Conservation (phyloP, 2,113 vertebrate genomes). For the Coturnix japonica region DNA sequence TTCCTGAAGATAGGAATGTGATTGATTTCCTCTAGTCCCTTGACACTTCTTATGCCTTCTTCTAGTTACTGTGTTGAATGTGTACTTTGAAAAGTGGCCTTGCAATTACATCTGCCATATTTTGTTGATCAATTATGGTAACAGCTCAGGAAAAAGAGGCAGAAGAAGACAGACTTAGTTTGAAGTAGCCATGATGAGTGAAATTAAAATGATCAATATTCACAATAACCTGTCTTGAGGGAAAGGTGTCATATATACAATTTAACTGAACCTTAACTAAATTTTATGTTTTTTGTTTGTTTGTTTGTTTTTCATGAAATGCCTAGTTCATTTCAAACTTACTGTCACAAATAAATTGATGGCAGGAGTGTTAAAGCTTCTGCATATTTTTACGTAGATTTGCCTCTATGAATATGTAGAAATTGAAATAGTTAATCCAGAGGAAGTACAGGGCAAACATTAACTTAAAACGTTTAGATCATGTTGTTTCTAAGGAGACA, state of each 20-base stretch:
- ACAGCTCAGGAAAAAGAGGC: too few species aligned
- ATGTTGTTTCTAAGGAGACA: too few species aligned
- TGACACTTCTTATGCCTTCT: neutral
- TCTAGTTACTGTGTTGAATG: too few species aligned
- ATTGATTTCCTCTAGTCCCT: neutral
- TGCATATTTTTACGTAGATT: neutral
- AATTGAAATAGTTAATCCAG: neutral
- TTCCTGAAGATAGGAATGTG: neutral
- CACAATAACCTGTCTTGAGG: too few species aligned
- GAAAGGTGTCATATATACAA: too few species aligned
- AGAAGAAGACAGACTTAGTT: too few species aligned
- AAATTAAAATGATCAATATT: too few species aligned
- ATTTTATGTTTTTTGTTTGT: neutral
- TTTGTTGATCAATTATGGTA: too few species aligned
- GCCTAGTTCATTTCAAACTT: neutral
- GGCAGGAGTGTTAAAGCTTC: neutral
- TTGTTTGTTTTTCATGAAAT: neutral
- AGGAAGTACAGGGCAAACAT: accelerated
- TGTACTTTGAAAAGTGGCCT: neutral
- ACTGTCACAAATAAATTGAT: neutral
- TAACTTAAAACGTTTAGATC: neutral
- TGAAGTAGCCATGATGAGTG: too few species aligned
- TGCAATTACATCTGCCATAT: neutral
- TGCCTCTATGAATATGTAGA: neutral
- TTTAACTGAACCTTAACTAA: too few species aligned